Base-by-base conservation (phyloP, 2,888 invertebrate species). In the Oscheius sp. region DNA sequence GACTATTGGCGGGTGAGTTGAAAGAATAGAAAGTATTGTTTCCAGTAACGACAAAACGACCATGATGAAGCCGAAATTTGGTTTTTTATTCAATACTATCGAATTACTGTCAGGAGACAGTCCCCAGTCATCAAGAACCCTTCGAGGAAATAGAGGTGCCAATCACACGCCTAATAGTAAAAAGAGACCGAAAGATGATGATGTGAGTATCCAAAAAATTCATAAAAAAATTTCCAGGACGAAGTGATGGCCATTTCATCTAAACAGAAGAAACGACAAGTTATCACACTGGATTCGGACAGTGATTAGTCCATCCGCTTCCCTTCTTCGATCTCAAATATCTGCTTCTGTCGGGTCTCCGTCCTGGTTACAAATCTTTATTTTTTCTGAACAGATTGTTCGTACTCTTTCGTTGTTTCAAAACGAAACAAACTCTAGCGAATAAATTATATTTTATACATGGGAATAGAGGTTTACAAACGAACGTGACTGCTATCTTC, bases 21-120 rank as follows among this genome's bases (percentile, higher is more conserved):
- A n/a, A n/a, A n/a, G 8, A 68, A 63, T 22, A 44, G 73, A 73
- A 30, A 33, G 67, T 57, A n/a, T n/a, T 17, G n/a, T 3, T 57
- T 68, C 51, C 47, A 73, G 77, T 38, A 70, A 72, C 47, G 70
- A 73, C 1, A 79, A 77, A 50, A 24, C 74, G n/a, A 41, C 30
- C 5, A 65, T 74, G 33, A 61, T 81, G 12, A 33, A 66, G 22
- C 65, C 68, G 45, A 72, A 74, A 32, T 80, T 75, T 61, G 38
- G 47, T 26, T 70, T 72, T 38, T 68, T 81, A 32, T 74, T 77
- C 45, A 72, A 72, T 17, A 73, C 75, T 1, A 65, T 74, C 67
- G 74, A 77, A 36, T 59, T 74, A 9, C 57, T 68, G 28, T 59
- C 67, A 4, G 57, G 70, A 3, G 70, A 74, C 54, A 72, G 66